A percentile compares a stretch with the other conserved stretches of the same genome.
phyloP scores from a whole-genome alignment of 2,113 vertebrate genomes.

The Alouatta palliata region DNA sequence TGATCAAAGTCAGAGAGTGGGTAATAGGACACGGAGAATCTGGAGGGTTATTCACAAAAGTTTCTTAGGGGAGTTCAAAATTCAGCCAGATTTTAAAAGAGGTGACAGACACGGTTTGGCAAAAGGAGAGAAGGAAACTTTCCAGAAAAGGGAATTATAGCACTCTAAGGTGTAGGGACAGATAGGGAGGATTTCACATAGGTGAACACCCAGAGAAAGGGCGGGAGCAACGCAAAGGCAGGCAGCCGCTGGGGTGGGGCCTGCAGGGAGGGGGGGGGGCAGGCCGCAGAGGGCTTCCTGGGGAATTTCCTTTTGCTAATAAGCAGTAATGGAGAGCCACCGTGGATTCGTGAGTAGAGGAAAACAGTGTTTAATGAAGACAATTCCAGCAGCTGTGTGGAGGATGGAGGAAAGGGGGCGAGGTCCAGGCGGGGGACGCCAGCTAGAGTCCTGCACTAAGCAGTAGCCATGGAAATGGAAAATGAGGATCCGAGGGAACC shows the following conservation, averaged over 20 bases:
- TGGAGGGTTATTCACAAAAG: background rate
- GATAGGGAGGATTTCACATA: background rate
- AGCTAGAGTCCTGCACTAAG: background rate
- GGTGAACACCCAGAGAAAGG: accelerated
- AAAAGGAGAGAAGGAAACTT: background rate
- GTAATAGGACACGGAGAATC: background rate
- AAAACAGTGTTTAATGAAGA: slow-evolving; percentile 68
- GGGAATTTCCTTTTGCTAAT: slow-evolving; percentile 60
- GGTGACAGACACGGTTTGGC: background rate
- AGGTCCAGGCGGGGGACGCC: background rate
- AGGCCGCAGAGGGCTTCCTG: background rate
- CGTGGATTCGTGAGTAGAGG: slow-evolving; percentile 55
- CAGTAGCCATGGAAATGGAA: slow-evolving; percentile 50
- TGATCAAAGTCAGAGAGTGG: background rate
- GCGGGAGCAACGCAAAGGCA: background rate
- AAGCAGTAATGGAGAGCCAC: slow-evolving; percentile 38
- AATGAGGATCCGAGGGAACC: background rate
- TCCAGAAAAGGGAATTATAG: background rate
- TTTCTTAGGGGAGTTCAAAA: slow-evolving; percentile 2
- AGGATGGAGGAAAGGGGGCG: background rate
- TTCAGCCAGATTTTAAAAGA: slow-evolving; percentile 24
- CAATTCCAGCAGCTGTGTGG: slow-evolving; percentile 62
- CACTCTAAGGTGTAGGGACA: background rate
- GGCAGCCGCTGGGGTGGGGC: accelerated
- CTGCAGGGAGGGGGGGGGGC: background rate